Conservation (phyloP, 2,113 vertebrate genomes). For the Forbesichthys agassizii region DNA sequence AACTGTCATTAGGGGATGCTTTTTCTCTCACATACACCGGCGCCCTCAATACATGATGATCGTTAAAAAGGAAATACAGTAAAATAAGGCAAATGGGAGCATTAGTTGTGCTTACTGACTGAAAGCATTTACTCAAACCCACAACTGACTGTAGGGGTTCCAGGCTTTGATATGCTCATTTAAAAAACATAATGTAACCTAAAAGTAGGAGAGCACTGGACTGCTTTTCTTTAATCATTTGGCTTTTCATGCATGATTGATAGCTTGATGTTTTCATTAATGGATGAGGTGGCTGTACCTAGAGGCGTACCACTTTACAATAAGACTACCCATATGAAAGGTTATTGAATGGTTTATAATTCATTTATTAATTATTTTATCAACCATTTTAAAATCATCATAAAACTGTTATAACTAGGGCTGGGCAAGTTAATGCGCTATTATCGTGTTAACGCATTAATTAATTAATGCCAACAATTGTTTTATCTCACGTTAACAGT, state of each 20-base stretch:
- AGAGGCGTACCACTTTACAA: slow-evolving; percentile 3
- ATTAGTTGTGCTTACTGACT: slow-evolving; percentile 49
- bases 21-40: slow-evolving; percentile 12
- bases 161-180: slow-evolving; percentile 69
- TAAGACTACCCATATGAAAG: slow-evolving; percentile 8
- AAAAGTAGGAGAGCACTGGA: slow-evolving; percentile 13
- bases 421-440: too few relatives aligned
- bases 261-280: slow-evolving; percentile 55
- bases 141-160: slow-evolving; percentile 59
- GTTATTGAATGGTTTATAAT: background rate
- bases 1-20: slow-evolving; percentile 10
- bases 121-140: slow-evolving; percentile 61
- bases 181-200: slow-evolving; percentile 65
- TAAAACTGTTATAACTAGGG: too few relatives aligned
- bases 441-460: too few relatives aligned
- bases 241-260: slow-evolving; percentile 55
- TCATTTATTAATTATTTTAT: too few relatives aligned
- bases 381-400: too few relatives aligned
- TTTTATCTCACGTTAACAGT: too few relatives aligned
- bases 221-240: slow-evolving; percentile 39
- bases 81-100: slow-evolving; percentile 40
- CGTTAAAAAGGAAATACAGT: slow-evolving; percentile 63
- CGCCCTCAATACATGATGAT: slow-evolving; percentile 54
- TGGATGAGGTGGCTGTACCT: slow-evolving; percentile 19
- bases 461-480: too few relatives aligned